phyloP scores from a whole-genome alignment of 2,797 vertebrate genomes.

The Lindbergichthys nudifrons region DNA sequence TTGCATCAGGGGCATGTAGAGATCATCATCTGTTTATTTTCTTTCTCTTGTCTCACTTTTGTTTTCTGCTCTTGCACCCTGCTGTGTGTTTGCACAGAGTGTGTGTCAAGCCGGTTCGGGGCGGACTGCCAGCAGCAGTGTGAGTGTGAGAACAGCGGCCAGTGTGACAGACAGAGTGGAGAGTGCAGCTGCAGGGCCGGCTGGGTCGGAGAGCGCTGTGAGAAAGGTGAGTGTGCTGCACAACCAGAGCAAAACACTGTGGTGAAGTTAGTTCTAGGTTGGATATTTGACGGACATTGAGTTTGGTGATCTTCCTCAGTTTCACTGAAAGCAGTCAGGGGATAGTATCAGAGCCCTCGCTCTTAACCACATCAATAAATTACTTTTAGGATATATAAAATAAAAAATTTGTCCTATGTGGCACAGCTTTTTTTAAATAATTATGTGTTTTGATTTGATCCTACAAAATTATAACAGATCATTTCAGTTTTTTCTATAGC shows the following conservation, averaged over 20 bases:
- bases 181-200: constrained; percentile 88
- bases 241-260: background rate
- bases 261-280: no score
- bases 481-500: no score
- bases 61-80: constrained; percentile 26
- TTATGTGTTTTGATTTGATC: no score
- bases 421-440: no score
- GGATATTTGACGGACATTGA: no score
- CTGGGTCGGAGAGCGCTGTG: constrained; percentile 87
- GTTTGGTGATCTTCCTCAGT: no score
- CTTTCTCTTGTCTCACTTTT: constrained; percentile 16
- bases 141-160: constrained; percentile 85
- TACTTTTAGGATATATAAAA: no score
- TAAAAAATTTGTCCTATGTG: no score
- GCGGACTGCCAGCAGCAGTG: constrained; percentile 85
- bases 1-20: background rate
- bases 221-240: constrained; percentile 81
- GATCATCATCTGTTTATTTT: constrained; percentile 26
- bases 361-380: no score
- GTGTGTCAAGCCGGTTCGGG: constrained; percentile 81
- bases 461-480: no score
- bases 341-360: no score
- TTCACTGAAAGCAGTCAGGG: no score
- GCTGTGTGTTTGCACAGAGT: constrained; percentile 81
- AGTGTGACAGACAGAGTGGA: constrained; percentile 85